Percentiles rank a stretch among this genome's conserved stretches.
Evolutionary conservation across 2,113 vertebrate species (phyloP).

Genomic region (Caranx melampygus): DNA sequence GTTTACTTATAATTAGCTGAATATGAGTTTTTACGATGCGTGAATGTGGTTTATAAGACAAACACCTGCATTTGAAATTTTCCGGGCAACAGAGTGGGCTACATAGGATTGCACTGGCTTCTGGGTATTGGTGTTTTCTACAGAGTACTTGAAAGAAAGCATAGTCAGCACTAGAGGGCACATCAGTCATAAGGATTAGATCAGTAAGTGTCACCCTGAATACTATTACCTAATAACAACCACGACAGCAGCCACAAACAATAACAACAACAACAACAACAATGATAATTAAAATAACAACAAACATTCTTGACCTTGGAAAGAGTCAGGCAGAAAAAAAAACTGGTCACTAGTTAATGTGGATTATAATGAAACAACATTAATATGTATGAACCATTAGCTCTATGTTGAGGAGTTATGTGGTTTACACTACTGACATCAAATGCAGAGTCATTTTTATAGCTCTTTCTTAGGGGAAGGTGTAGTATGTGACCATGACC

Average conservation of each 20-base stretch:
- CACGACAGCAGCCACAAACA: background rate
- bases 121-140: constrained; percentile 67
- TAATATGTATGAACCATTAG: background rate
- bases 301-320: background rate
- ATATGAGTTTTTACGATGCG: fast-evolving
- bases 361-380: background rate
- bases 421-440: background rate
- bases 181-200: background rate
- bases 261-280: too few relatives aligned
- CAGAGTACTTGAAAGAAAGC: background rate
- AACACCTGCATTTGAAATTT: fast-evolving
- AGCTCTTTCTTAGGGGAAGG: background rate
- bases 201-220: background rate
- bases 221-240: background rate
- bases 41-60: background rate
- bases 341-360: too few relatives aligned
- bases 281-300: too few relatives aligned
- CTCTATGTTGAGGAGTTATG: background rate
- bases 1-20: fast-evolving
- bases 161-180: constrained; percentile 47
- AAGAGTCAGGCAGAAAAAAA: background rate
- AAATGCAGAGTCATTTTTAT: background rate
- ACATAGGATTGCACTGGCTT: constrained; percentile 1
- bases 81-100: constrained; percentile 29
- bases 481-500: background rate